Conservation (phyloP, 2,888 invertebrate species). For the Apoda limacodes region DNA sequence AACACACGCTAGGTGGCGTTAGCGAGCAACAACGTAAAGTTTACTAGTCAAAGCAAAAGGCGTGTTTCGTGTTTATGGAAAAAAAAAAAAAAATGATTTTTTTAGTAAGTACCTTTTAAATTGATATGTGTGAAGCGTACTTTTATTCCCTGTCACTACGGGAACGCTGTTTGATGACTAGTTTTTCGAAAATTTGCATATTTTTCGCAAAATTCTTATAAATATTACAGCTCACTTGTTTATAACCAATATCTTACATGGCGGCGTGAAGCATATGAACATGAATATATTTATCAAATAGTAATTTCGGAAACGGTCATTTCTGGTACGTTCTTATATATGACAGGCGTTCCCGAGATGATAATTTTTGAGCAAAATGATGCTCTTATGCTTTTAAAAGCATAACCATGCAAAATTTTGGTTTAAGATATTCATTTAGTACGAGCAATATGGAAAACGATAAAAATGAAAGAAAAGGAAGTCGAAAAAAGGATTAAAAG, state of each 20-base stretch:
- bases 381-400: too few relatives aligned
- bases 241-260: constrained; percentile 7
- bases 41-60: constrained; percentile 10
- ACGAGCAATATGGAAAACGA: too few relatives aligned
- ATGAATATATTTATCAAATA: constrained; percentile 6
- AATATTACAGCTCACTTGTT: too few relatives aligned
- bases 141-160: constrained; percentile 11
- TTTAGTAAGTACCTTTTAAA: constrained; percentile 11
- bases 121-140: constrained; percentile 11
- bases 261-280: constrained; percentile 6
- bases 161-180: constrained; percentile 11
- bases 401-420: too few relatives aligned
- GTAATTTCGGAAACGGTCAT: constrained; percentile 10
- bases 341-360: too few relatives aligned
- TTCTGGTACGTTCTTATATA: constrained; percentile 5
- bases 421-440: too few relatives aligned
- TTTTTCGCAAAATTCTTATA: constrained; percentile 9
- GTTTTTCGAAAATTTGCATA: constrained; percentile 10
- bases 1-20: constrained; percentile 9
- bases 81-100: constrained; percentile 11
- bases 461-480: too few relatives aligned
- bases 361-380: too few relatives aligned
- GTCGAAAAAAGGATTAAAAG: too few relatives aligned
- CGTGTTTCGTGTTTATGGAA: constrained; percentile 8
- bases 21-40: constrained; percentile 10